Percentiles rank a stretch among this genome's conserved stretches.
Conservation (phyloP, 1,140 invertebrate genomes). For the Saccostrea cuccullata region DNA sequence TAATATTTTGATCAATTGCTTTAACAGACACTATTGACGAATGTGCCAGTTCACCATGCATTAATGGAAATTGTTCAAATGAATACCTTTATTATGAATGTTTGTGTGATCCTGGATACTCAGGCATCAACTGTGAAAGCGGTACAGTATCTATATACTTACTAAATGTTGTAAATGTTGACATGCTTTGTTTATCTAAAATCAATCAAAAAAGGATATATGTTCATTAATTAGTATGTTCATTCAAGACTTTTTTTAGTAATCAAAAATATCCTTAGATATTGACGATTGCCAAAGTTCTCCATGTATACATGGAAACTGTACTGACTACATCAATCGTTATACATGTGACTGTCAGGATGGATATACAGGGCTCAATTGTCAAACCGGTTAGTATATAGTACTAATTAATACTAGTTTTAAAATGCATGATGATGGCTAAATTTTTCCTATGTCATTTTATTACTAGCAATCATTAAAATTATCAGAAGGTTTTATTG, state of each 20-base stretch:
- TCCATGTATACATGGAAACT: conserved; percentile 21
- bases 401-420: too few relatives aligned
- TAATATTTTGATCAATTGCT: too few relatives aligned
- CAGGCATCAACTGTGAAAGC: not conserved
- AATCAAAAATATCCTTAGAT: not conserved
- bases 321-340: not conserved
- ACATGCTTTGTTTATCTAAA: too few relatives aligned
- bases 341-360: not conserved
- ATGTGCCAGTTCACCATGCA: conserved; percentile 8
- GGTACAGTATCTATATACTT: too few relatives aligned
- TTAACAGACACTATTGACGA: not conserved
- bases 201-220: too few relatives aligned
- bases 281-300: conserved; percentile 26
- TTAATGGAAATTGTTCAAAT: conserved; percentile 13
- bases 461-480: too few relatives aligned
- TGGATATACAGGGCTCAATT: not conserved
- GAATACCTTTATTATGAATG: not conserved
- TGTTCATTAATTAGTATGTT: too few relatives aligned
- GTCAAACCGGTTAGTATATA: conserved; percentile 4
- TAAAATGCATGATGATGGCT: too few relatives aligned
- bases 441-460: too few relatives aligned
- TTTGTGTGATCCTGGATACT: not conserved
- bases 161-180: too few relatives aligned
- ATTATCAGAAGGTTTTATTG: too few relatives aligned
- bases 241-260: too few relatives aligned